Evolutionary conservation across 1,140 invertebrate species (phyloP).

Genomic region (Anthonomus grandis): DNA sequence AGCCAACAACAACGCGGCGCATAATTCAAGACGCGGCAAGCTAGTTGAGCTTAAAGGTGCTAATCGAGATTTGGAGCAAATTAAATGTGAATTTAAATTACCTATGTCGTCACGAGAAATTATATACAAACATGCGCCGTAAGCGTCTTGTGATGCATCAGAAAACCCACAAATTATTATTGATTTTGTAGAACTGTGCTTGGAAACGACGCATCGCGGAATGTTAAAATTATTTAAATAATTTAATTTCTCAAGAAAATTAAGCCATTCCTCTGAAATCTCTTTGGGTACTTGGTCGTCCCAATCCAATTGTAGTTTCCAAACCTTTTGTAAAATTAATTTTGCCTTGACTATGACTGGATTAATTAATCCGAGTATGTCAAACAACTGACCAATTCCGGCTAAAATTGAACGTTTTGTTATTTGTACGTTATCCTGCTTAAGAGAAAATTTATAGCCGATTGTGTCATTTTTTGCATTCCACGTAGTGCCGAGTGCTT

Average conservation of each 20-base stretch:
- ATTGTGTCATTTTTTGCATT: slow-evolving; percentile 4
- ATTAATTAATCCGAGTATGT: slow-evolving; percentile 11
- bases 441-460: slow-evolving; percentile 5
- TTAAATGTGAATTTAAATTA: slow-evolving; percentile 23
- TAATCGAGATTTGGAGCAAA: slow-evolving; percentile 42
- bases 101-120: slow-evolving; percentile 21
- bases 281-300: slow-evolving; percentile 34
- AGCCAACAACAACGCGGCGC: slow-evolving; percentile 39
- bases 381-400: slow-evolving; percentile 7
- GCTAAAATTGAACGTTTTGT: slow-evolving; percentile 8
- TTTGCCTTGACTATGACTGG: slow-evolving; percentile 47
- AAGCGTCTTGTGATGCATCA: slow-evolving; percentile 38
- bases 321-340: slow-evolving; percentile 47
- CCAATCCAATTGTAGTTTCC: slow-evolving; percentile 43
- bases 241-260: slow-evolving; percentile 6
- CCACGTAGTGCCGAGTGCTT: slow-evolving; percentile 2
- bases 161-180: slow-evolving; percentile 40
- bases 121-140: slow-evolving; percentile 40
- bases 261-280: not conserved
- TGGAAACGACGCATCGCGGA: slow-evolving; percentile 8
- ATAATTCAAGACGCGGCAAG: slow-evolving; percentile 43
- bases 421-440: not conserved
- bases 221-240: slow-evolving; percentile 3
- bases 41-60: slow-evolving; percentile 40
- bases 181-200: not conserved